These are phyloP conservation scores for Polymixis flavicincta DNA, from an alignment of 2,888 invertebrate species.

Conservation along the genomic window DNA sequence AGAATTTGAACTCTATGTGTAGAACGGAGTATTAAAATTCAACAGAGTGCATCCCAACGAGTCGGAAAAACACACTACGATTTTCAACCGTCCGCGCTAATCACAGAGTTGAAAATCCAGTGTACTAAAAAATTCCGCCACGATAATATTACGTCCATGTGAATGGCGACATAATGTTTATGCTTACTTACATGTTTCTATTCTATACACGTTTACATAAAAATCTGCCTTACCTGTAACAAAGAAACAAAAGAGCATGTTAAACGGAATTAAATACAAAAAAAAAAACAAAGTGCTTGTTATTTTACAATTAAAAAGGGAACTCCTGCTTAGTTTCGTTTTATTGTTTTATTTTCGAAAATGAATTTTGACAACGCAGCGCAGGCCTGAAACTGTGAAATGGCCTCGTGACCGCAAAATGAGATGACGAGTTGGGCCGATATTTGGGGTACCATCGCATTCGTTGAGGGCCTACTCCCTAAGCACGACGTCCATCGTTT, in stretches of 20 bases:
- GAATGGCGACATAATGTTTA: not conserved
- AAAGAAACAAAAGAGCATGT: constrained; percentile 21
- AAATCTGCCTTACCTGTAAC: constrained; percentile 51
- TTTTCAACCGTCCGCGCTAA: too few species aligned
- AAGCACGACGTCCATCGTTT: too few species aligned
- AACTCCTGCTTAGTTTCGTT: not conserved
- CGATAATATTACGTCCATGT: too few species aligned
- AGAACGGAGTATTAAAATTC: too few species aligned
- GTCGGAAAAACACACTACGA: too few species aligned
- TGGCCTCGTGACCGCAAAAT: too few species aligned
- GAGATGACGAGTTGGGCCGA: not conserved
- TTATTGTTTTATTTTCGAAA: not conserved
- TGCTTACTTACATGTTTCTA: not conserved
- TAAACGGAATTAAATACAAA: constrained; percentile 13
- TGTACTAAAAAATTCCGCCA: too few species aligned
- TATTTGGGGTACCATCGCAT: not conserved
- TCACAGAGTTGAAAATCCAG: too few species aligned
- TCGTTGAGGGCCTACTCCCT: too few species aligned
- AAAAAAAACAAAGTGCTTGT: constrained; percentile 1
- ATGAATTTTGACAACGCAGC: not conserved
- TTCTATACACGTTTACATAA: not conserved
- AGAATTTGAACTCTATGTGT: too few species aligned
- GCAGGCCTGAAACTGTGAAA: not conserved
- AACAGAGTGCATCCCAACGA: too few species aligned
- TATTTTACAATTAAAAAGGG: not conserved